Base-by-base conservation (phyloP, 2,797 vertebrate species). In the Tarsius wallacei region DNA sequence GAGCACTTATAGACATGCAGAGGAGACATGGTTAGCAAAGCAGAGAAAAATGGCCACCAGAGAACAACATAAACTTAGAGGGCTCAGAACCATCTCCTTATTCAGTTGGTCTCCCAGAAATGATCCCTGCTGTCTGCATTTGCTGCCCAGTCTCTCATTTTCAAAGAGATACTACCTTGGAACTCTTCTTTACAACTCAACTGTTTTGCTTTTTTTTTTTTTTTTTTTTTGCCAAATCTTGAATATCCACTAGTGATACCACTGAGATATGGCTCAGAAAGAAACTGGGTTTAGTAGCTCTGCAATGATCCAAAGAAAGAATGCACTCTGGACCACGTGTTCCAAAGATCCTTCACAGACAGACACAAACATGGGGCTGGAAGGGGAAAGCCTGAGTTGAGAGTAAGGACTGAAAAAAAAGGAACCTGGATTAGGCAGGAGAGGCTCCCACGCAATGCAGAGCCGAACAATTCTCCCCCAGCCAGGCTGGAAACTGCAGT, bases 241-340 rank as follows among this genome's bases (percentile, higher is more conserved):
- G 91, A 97, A 91, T 78, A 97, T 71, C 78, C 77, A 87, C 97
- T 90, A 82, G 83, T 93, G 84, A 95, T 2, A 1, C 87, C 51
- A n/a, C 42, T 68, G 97, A 97, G 97, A 90, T 21, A 21, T 1
- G 55, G 93, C 91, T 98, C 94, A 87, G 90, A 16, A 85, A 97
- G 93, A 96, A 82, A 0, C 19, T 80, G 73, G 42, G 42, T 42
- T 42, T 42, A 42, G 42, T 6, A 42, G 7, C 42, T 42, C 42
- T 42, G 42, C 5, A 82, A 84, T 68, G 96, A 93, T 96, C 93
- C 89, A 49, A 81, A 74, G 93, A 96, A 68, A 97, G 84, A 97
- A 26, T 84, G 97, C 80, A 6, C 24, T 17, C 13, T 0, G 7
- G 83, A 96, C 53, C 89, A 90, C 96, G 33, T 47, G 24, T 21